Evolutionary conservation across 1,140 invertebrate genomes (phyloP), one percentile per base, ranked within the genome.

Genomic region (Aphelenchoides besseyi): DNA sequence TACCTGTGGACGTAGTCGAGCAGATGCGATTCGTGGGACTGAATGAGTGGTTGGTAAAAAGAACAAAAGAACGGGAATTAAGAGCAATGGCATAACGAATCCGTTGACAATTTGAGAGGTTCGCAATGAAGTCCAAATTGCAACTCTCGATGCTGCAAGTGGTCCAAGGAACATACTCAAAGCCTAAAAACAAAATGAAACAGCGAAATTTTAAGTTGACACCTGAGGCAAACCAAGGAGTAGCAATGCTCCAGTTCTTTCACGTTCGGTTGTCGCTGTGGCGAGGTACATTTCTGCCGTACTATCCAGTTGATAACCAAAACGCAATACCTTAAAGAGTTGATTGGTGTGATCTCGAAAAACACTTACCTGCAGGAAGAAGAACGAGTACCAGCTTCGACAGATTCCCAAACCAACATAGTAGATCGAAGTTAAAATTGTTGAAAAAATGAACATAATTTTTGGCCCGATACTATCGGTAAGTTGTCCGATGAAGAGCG

Each of bases 241-340:
- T 80, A 83, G 83, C 16, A 83, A 62, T 8, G 81, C 80, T 23
- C 76, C 70, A 26, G 81, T 83, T 54, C 81, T 37, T 55, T 83
- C 81, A 8, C 81, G 69, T 70, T 83, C 81, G n/a, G 82, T 83
- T 23, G 81, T 83, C 5, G 82, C 81, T 2, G 81, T 83, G 2
- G 81, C 81, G 63, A 83, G 68, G 64, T 83, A 83, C 81, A 83
- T 83, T 69, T 83, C 81, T 30, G 82, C 82, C 26, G 81, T 84
- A 55, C 69, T 69, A 48, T 83, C 81, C 23, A 83, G 69, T 72
- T 83, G 81, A 61, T 83, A 83, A n/a, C 81, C 81, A 30, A 83
- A 48, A 41, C 81, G 71, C 2, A 83, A 36, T 35, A 83, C 68
- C 82, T 80, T 18, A 71, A 61, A 18, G 35, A 12, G 26, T 23